These are phyloP conservation scores for Phylloscopus whistleri DNA, from an alignment of 2,113 vertebrate species.

Conservation along the genomic window DNA sequence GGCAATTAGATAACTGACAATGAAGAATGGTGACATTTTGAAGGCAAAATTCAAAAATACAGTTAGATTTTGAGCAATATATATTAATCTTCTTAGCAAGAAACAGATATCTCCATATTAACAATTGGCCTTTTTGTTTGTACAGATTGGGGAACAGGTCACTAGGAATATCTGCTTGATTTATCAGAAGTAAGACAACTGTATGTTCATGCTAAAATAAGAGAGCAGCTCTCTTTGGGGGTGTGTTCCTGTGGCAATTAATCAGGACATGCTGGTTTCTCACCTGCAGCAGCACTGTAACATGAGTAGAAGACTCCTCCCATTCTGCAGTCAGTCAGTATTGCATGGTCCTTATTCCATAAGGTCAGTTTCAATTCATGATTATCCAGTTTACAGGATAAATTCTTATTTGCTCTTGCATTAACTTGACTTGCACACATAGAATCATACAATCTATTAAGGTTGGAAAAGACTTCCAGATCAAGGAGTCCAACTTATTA, in stretches of 20 bases:
- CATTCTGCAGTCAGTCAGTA: background rate
- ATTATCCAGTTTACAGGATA: background rate
- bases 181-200: background rate
- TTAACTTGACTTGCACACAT: background rate
- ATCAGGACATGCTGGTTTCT: background rate
- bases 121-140: background rate
- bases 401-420: background rate
- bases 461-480: background rate
- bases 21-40: background rate
- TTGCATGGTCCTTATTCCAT: background rate
- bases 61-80: background rate
- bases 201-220: background rate
- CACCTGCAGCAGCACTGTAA: background rate
- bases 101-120: background rate
- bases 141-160: background rate
- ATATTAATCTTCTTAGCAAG: background rate
- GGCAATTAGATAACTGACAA: background rate
- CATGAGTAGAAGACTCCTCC: background rate
- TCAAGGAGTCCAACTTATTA: background rate
- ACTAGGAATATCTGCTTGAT: background rate
- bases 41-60: background rate
- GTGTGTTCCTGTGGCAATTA: background rate
- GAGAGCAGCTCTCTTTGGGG: background rate
- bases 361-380: background rate
- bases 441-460: background rate